Base-by-base conservation (phyloP, 2,888 invertebrate genomes). In the Pecten maximus region DNA sequence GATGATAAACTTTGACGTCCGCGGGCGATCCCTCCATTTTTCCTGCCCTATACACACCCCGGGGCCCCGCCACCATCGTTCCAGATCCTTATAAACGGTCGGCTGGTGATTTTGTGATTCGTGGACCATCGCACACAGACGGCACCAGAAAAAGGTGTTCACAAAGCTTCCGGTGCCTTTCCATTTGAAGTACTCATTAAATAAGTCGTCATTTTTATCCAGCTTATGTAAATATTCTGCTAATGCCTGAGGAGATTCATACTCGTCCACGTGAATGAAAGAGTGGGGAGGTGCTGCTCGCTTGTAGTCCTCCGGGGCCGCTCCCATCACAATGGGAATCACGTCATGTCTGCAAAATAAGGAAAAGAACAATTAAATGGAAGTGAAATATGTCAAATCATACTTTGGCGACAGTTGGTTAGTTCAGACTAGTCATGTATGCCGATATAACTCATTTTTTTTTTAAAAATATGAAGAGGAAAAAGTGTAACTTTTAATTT, bases 181-280 rank as follows among this genome's bases (percentile, higher is more conserved):
- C 99, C 99, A 99, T 94, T 98, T 98, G 97, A 99, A 99, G 97
- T 99, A 99, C 44, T 98, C 98, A 97, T 99, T 99, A 97, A 99
- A 99, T 1, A 98, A 97, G 87, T 98, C 98, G 96, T 99, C 98
- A 97, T 99, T 98, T 93, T 98, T 97, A 96, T 99, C 99, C 91
- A 99, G 97, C 89, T 98, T 97, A 93, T 98, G 98, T 90, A 99
- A 97, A 97, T 99, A 99, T 48, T 98, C 98, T 60, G 99, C 99
- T 92, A 99, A 97, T 94, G 98, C 98, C 95, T 98, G 98, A 0
- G 99, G 98, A 40, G 98, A 98, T 48, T 98, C 98, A 96, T 99
- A 99, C 97, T 99, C 99, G 96, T 99, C 99, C 40, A 99, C 99
- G 97, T 99, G 99, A 91, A 99, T 98, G 97, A 98, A 99, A 98